Evolutionary conservation across 2,797 vertebrate genomes (phyloP).

Genomic region (Artibeus lituratus): DNA sequence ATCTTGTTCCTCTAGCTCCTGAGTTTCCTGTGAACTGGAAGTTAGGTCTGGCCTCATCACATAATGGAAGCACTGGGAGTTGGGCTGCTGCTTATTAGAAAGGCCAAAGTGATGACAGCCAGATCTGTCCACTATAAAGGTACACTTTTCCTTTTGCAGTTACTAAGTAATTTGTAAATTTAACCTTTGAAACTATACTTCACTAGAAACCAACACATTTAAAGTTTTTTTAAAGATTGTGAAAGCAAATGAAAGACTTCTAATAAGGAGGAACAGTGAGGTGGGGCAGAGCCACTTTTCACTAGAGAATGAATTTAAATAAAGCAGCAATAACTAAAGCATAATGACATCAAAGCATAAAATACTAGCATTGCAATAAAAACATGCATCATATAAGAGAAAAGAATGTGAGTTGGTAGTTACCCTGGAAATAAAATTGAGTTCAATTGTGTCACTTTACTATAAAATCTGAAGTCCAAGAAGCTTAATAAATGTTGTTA

Average conservation of each 20-base stretch:
- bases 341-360: neutral
- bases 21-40: neutral
- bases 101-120: neutral
- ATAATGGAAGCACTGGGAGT: neutral
- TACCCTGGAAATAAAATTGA: constrained; percentile 27
- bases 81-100: neutral
- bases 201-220: neutral
- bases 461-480: neutral
- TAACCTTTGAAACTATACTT: neutral
- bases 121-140: neutral
- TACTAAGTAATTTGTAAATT: neutral
- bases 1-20: neutral
- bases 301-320: neutral
- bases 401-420: neutral
- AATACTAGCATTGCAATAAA: neutral
- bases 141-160: neutral
- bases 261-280: neutral
- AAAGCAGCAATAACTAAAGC: neutral
- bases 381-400: neutral
- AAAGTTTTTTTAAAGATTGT: neutral
- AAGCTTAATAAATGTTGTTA: constrained; percentile 9
- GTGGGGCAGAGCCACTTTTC: neutral
- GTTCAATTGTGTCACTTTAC: neutral
- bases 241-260: neutral
- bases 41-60: neutral